Evolutionary conservation across 2,797 vertebrate genomes (phyloP), one percentile per base, ranked within the genome.

Genomic region (Microctenopoma lineatum): DNA sequence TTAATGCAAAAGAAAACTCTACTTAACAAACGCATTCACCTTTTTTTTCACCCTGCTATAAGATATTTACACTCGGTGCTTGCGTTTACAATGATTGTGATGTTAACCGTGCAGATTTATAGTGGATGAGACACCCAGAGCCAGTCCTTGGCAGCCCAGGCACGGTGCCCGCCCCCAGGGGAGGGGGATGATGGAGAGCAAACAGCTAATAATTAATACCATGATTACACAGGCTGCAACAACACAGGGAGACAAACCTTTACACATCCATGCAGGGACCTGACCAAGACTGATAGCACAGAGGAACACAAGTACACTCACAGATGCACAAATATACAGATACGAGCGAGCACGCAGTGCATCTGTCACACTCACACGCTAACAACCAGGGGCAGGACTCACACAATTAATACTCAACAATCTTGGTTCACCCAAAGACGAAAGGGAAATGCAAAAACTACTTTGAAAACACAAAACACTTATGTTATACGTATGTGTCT

Each of bases 121-220:
- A 87, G 83, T 84, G 75, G 85, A 85, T 81, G 81, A 90, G 84
- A 91, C 91, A 85, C 74, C 71, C 85, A 73, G 76, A 80, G 84
- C 76, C 89, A 89, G 83, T 78, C 87, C 81, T 83, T 87, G 89
- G 88, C 84, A 90, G 84, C 77, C 84, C 87, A 80, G 75, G 85
- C 87, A 84, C 68, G 62, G 88, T 87, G 89, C 84, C 87, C 51
- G 80, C 88, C 90, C 90, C 84, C 88, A 79, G 84, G 90, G 90
- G 88, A 90, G 84, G 82, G 67, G 78, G 83, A 91, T 93, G 93
- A 95, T 93, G 88, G 91, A 92, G 91, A 92, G 91, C 92, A 93
- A 94, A 93, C 91, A 93, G 90, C 92, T 94, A 92, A 94, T 94
- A 93, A 94, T 94, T 93, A 94, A 93, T 94, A 92, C 90, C 81